Conservation (phyloP, 2,888 invertebrate genomes). For the Disparrhopalites patrizii region DNA sequence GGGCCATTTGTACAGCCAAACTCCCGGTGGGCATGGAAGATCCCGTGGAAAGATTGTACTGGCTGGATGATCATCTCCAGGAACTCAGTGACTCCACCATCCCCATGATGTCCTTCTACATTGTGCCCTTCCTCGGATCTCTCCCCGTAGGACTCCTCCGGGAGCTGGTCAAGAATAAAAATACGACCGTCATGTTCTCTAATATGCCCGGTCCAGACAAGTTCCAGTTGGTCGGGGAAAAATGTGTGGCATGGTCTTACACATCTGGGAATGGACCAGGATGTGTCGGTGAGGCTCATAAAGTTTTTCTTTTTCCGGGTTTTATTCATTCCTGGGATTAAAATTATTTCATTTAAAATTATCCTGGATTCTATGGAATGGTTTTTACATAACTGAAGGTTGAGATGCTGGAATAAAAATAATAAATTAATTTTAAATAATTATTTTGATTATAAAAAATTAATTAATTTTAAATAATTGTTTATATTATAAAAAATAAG, state of each 20-base stretch:
- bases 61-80: constrained; percentile 16
- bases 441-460: too few relatives aligned
- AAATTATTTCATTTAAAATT: background rate
- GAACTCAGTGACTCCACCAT: constrained; percentile 17
- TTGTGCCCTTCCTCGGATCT: constrained; percentile 17
- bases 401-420: too few relatives aligned
- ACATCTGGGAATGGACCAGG: constrained; percentile 19
- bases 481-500: too few relatives aligned
- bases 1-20: constrained; percentile 24
- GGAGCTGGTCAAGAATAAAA: constrained; percentile 2
- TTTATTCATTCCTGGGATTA: background rate
- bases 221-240: background rate
- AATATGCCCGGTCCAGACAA: constrained; percentile 19
- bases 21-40: constrained; percentile 27
- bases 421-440: too few relatives aligned
- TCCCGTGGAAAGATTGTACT: constrained; percentile 20
- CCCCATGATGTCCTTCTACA: constrained; percentile 17
- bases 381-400: too few relatives aligned
- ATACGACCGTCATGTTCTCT: constrained; percentile 21
- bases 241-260: background rate
- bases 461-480: too few relatives aligned
- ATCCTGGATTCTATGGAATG: background rate
- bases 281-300: constrained; percentile 5
- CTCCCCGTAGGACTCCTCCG: background rate
- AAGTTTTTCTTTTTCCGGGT: background rate